Percentiles rank a stretch among this genome's conserved stretches.
Evolutionary conservation across 2,888 invertebrate genomes (phyloP).

Genomic region (Lochmaea crataegi): DNA sequence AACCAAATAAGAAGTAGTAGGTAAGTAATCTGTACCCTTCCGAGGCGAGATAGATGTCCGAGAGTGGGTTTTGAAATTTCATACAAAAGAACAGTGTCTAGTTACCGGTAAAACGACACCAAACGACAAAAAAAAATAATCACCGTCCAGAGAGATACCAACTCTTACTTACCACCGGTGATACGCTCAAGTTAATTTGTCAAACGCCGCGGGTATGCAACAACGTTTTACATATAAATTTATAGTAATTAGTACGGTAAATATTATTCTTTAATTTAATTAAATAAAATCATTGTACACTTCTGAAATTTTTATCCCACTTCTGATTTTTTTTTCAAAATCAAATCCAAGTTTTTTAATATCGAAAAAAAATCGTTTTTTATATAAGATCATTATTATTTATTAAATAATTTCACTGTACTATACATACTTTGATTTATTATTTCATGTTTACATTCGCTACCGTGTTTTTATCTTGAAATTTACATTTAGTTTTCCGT

Average conservation of each 20-base stretch:
- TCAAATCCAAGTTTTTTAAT: no score
- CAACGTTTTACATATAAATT: conserved; percentile 20
- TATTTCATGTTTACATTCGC: conserved; percentile 21
- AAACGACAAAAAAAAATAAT: conserved; percentile 46
- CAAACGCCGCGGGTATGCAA: conserved; percentile 37
- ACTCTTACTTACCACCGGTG: conserved; percentile 53
- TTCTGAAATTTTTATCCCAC: no score
- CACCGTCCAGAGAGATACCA: conserved; percentile 31
- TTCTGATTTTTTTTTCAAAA: no score
- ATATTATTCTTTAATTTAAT: no score
- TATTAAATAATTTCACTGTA: neutral
- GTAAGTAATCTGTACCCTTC: no score
- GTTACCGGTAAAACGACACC: conserved; percentile 60
- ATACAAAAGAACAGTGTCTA: conserved; percentile 57
- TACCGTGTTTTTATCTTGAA: conserved; percentile 38
- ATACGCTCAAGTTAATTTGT: conserved; percentile 55
- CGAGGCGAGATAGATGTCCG: conserved; percentile 26
- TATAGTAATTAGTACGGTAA: conserved; percentile 2
- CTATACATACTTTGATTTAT: conserved; percentile 3
- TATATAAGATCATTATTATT: no score
- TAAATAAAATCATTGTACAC: no score
- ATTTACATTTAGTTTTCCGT: conserved; percentile 31
- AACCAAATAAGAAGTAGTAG: neutral
- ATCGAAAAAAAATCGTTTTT: no score
- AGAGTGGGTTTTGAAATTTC: conserved; percentile 54